Evolutionary conservation across 2,797 vertebrate genomes (phyloP).

Genomic region (Hemitrygon akajei): DNA sequence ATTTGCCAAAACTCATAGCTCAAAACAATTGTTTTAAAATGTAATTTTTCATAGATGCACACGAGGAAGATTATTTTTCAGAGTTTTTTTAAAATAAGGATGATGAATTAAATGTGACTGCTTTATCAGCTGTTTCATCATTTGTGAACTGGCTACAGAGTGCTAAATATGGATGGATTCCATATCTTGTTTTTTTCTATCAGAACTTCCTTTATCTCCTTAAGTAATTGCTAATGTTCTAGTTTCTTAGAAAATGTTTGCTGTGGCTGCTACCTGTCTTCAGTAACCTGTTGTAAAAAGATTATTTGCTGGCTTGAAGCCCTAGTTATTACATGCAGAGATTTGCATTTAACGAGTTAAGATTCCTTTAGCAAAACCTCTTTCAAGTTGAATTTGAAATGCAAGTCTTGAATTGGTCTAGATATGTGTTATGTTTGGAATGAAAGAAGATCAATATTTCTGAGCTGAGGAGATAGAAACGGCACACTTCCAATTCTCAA

Average conservation of each 20-base stretch:
- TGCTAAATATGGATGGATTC: neutral
- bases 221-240: neutral
- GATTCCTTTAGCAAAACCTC: neutral
- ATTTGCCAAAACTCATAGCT: neutral
- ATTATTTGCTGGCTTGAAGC: neutral
- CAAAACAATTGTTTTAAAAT: neutral
- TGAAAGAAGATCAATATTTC: neutral
- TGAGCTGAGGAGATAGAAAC: neutral
- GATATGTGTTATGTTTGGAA: neutral
- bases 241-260: neutral
- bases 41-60: neutral
- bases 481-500: neutral
- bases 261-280: neutral
- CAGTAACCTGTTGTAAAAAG: neutral
- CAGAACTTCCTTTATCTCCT: neutral
- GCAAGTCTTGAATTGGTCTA: neutral
- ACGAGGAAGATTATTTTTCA: slow-evolving; percentile 7
- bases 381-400: neutral
- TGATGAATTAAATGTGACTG: neutral
- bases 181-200: neutral
- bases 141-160: neutral
- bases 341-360: neutral
- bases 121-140: neutral
- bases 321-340: neutral
- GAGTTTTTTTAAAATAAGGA: neutral